Base-by-base conservation (phyloP, 2,888 invertebrate species). In the Cheilosia pagana region DNA sequence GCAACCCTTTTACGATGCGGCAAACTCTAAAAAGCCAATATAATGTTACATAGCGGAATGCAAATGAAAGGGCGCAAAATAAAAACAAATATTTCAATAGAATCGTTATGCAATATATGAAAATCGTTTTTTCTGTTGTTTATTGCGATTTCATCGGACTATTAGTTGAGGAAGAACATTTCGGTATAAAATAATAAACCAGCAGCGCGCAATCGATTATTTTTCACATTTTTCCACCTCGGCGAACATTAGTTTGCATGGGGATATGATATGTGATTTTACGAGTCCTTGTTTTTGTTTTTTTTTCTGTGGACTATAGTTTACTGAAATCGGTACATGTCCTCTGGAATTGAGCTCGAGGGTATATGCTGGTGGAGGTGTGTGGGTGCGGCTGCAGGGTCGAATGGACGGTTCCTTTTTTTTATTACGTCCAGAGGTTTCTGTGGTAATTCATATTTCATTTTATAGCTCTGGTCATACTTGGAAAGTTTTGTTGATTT, bases 401-500 rank as follows among this genome's bases (percentile, higher is more conserved):
- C 52, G 23, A 52, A 28, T 60, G 16, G 31, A 25, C 43, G 50
- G 39, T 31, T 43, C 14, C n/a, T 52, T 60, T 35, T 67, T 41
- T 16, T 16, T 31, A 19, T n/a, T 50, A 12, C 35, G 31, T 76
- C 55, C 67, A 77, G 60, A 60, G 71, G 71, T 82, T 77, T 63
- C 53, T 76, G 53, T 67, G 65, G 76, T 67, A 82, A 82, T 82
- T 82, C 71, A 77, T 82, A 71, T 82, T 76, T 82, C 76, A 82
- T 77, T 71, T 72, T 59, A 55, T 28, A 65, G 3, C 19, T 21
- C 14, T 28, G 48, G 81, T 76, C 82, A 72, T 62, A 72, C 48
- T 77, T 71, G 23, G 48, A 50, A 81, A 74, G 74, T 62, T 78
- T 74, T 53, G 74, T 67, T 31, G 55, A 21, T 12, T 65, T 52